Base-by-base conservation (phyloP, 2,797 vertebrate genomes). In the Mormyrops boulengeri region DNA sequence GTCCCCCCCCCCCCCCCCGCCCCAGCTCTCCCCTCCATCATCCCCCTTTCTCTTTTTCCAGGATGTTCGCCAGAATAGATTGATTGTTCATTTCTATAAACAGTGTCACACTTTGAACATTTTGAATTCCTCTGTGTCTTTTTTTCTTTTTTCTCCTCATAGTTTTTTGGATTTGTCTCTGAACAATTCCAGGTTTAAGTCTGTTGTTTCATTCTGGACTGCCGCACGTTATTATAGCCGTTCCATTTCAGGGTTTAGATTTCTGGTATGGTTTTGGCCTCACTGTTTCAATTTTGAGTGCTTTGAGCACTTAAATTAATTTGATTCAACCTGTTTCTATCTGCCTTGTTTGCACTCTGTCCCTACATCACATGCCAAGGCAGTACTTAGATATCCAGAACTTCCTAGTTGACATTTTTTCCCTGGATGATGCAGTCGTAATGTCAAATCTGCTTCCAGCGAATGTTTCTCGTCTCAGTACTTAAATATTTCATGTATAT, bases 61-160 rank as follows among this genome's bases (percentile, higher is more conserved):
- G 95, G 94, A 95, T 95, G 92, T 93, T 88, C 90, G 92, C 91
- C 90, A 0, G 92, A 92, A 92, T 93, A 91, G 89, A 88, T 53
- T 92, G 93, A 95, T 93, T 92, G 93, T 93, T 93, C 55, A 93
- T 95, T 95, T 96, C 94, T 95, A 95, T 96, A 95, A 95, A 96
- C 95, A 95, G 89, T 92, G 92, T 94, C 92, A 49, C 88, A 93
- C 89, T 90, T 80, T 88, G 92, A 93, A 96, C 95, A 93, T 93
- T 93, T 94, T 77, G 90, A 93, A 95, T 96, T 96, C 95, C 95
- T 91, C 88, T 88, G n/a, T 85, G 69, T 88, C 89, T 55, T 87
- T 89, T 30, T 73, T 88, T 55, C 84, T 90, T 93, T 93, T 93
- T 93, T 94, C 94, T 93, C 94, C 95, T 95, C 94, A 47, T 62